Evolutionary conservation across 1,140 invertebrate species (phyloP).

Genomic region (Aphelenchoides fujianensis): DNA sequence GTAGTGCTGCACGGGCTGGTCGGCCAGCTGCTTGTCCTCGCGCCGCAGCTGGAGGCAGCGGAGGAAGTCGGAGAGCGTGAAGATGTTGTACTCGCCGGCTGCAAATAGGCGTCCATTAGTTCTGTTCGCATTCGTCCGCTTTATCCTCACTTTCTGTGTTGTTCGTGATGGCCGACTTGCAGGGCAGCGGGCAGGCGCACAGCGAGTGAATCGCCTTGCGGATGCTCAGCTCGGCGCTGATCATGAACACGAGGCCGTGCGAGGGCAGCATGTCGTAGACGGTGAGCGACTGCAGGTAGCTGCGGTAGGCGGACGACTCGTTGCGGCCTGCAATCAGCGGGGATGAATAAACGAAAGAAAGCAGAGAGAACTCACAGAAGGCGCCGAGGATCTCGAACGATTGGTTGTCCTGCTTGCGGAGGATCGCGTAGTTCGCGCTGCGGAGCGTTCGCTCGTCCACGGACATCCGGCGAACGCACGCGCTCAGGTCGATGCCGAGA

Average conservation of each 20-base stretch:
- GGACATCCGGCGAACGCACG: constrained; percentile 28
- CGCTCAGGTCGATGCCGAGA: constrained; percentile 24
- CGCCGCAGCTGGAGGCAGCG: constrained; percentile 28
- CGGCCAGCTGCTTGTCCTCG: constrained; percentile 16
- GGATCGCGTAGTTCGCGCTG: constrained; percentile 48
- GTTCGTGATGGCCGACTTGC: not conserved
- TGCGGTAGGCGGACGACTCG: constrained; percentile 36
- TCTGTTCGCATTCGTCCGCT: not conserved
- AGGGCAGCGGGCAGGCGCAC: not conserved
- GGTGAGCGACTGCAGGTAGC: constrained; percentile 46
- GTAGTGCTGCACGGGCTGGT: constrained; percentile 23
- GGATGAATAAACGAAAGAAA: too few relatives aligned
- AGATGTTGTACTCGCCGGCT: constrained; percentile 30
- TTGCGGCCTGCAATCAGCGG: too few relatives aligned
- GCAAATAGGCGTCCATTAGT: not conserved
- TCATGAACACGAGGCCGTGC: constrained; percentile 43
- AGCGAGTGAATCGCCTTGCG: constrained; percentile 18
- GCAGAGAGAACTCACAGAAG: constrained; percentile 33
- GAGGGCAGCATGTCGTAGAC: constrained; percentile 45
- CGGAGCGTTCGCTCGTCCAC: constrained; percentile 39
- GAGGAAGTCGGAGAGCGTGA: constrained; percentile 40
- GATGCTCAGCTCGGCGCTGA: constrained; percentile 30
- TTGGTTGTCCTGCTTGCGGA: constrained; percentile 41
- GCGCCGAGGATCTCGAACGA: constrained; percentile 43
- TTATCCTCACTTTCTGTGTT: constrained; percentile 1